Evolutionary conservation across 2,113 vertebrate genomes (phyloP).

Genomic region (Macroglossus sobrinus): DNA sequence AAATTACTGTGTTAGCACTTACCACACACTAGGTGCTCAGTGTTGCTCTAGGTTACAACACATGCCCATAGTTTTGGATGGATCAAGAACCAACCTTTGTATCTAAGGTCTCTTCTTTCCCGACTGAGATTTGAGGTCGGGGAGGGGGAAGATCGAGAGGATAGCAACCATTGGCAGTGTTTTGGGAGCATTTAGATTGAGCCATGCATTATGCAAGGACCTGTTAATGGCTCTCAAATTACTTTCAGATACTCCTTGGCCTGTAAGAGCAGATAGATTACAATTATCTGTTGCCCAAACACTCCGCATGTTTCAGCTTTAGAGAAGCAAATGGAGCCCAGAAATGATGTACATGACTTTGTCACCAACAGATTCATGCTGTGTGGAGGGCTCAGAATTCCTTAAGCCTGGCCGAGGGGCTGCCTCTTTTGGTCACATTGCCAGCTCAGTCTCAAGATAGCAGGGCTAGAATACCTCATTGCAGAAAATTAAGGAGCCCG

Average conservation of each 20-base stretch:
- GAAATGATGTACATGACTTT: neutral
- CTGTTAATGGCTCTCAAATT: slow-evolving; percentile 45
- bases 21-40: neutral
- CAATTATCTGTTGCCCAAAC: slow-evolving; percentile 25
- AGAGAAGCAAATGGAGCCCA: neutral
- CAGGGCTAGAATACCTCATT: neutral
- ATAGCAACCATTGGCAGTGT: neutral
- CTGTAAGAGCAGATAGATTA: neutral
- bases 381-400: neutral
- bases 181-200: neutral
- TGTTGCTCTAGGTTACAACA: neutral
- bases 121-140: neutral
- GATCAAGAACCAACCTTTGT: neutral
- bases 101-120: neutral
- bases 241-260: slow-evolving; percentile 43
- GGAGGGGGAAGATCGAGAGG: neutral
- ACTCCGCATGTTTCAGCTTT: neutral
- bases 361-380: neutral
- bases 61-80: neutral
- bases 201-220: slow-evolving; percentile 42
- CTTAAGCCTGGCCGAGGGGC: neutral
- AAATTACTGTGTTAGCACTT: neutral
- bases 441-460: neutral
- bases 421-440: neutral
- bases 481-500: neutral